Evolutionary conservation across 1,140 invertebrate genomes (phyloP), one percentile per base, ranked within the genome.

Genomic region (Caenorhabditis remanei): DNA sequence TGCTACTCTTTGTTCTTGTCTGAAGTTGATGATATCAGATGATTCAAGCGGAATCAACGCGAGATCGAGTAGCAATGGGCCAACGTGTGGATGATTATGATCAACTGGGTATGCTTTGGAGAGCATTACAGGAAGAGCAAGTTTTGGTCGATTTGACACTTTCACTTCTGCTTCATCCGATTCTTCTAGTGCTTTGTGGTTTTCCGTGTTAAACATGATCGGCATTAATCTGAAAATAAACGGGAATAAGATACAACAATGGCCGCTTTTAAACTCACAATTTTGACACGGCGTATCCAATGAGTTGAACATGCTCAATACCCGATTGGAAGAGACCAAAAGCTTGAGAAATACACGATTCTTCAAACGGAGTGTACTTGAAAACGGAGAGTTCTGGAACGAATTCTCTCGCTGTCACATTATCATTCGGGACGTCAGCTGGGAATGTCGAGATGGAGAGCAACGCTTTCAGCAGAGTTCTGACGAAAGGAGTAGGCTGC

Each of bases 321-420:
- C 53, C 24, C 14, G 71, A 79, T 8, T 46, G 4, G 14, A 79
- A 50, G 4, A 79, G 46, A 79, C n/a, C 53, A n/a, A 79, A 79
- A 5, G 71, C 71, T 11, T 79, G 71, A n/a, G 71, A 2, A 50
- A 79, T 79, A 50, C 46, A 79, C 13, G 71, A 79, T 53, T 79
- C 71, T 32, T 79, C 46, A n/a, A 79, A 50, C 5, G 46, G 19
- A 24, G 71, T 19, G n/a, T 79, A 79, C 11, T 50, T 79, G 46
- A 79, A 79, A 79, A 32, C n/a, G 2, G 71, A 48, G 2, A 79
- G 46, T 24, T 79, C 71, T 13, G 71, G 71, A 50, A 79, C 40
- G 40, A 79, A 79, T 14, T 79, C 46, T 19, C 46, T 46, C 0
- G 43, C 14, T 4, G 14, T 5, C 21, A 16, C n/a, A 50, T 21